Evolutionary conservation across 2,888 invertebrate genomes (phyloP).

Genomic region (Atherix ibis): DNA sequence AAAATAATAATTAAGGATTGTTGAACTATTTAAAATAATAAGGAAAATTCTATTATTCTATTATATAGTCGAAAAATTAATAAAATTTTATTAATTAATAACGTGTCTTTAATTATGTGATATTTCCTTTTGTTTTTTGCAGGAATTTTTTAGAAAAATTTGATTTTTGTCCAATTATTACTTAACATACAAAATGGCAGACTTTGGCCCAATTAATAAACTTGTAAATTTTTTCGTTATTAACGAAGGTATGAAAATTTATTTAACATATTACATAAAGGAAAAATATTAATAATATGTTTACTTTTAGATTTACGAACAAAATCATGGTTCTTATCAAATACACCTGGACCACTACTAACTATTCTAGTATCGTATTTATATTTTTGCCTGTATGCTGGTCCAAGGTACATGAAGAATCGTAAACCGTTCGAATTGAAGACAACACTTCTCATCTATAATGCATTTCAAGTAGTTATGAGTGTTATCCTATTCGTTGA

Average conservation of each 20-base stretch:
- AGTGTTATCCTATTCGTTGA: conserved; percentile 66
- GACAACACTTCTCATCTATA: conserved; percentile 66
- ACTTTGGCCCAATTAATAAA: conserved; percentile 17
- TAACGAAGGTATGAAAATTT: conserved; percentile 26
- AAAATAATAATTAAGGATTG: too few species aligned
- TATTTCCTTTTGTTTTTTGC: too few species aligned
- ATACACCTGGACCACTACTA: conserved; percentile 50
- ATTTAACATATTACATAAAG: neutral
- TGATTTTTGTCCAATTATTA: too few species aligned
- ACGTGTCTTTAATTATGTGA: too few species aligned
- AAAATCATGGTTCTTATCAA: conserved; percentile 58
- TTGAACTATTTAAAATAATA: too few species aligned
- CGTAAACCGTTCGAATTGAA: conserved; percentile 70
- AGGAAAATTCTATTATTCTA: too few species aligned
- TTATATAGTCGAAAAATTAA: too few species aligned
- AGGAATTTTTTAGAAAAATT: too few species aligned
- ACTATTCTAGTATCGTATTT: conserved; percentile 52
- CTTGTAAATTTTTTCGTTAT: conserved; percentile 32
- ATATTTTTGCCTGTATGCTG: conserved; percentile 60
- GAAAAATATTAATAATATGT: conserved; percentile 5
- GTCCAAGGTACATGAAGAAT: conserved; percentile 77
- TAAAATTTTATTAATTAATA: too few species aligned
- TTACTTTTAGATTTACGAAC: conserved; percentile 46
- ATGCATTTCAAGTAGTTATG: conserved; percentile 71
- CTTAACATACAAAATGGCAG: conserved; percentile 6